phyloP scores from a whole-genome alignment of 1,140 invertebrate species.

The Holcopasites calliopsidis region DNA sequence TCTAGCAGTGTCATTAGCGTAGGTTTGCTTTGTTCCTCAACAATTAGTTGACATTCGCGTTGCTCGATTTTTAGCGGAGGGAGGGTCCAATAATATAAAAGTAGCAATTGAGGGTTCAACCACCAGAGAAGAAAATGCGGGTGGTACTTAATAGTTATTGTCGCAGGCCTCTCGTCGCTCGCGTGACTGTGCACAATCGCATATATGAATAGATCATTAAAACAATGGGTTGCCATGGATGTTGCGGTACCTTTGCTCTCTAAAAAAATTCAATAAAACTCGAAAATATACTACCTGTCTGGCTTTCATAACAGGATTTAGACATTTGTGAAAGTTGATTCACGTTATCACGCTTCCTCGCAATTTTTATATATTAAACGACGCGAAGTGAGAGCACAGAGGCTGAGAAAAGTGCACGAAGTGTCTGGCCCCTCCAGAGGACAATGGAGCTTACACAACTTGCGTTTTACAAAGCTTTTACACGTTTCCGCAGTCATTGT shows the following conservation, averaged over 20 bases:
- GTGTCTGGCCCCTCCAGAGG: constrained; percentile 49
- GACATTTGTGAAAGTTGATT: too few relatives aligned
- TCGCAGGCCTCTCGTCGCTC: background rate
- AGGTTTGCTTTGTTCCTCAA: too few relatives aligned
- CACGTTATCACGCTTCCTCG: too few relatives aligned
- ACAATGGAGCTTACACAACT: constrained; percentile 49
- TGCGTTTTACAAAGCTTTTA: constrained; percentile 44
- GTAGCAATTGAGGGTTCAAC: background rate
- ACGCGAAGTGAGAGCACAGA: constrained; percentile 12
- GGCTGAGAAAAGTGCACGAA: constrained; percentile 26
- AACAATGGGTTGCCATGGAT: constrained; percentile 6
- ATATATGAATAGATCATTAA: constrained; percentile 13
- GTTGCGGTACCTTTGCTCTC: background rate
- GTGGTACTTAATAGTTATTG: constrained; percentile 14
- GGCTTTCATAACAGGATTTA: too few relatives aligned
- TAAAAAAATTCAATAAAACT: constrained; percentile 20
- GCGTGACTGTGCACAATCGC: background rate
- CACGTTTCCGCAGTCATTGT: too few relatives aligned
- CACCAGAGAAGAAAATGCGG: constrained; percentile 4
- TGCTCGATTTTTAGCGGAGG: background rate
- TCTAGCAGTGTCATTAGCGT: too few relatives aligned
- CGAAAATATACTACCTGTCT: background rate
- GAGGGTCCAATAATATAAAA: background rate
- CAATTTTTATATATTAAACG: too few relatives aligned
- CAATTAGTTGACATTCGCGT: background rate